These are phyloP conservation scores for Falco rusticolus DNA, from an alignment of 2,797 vertebrate species.

Conservation along the genomic window DNA sequence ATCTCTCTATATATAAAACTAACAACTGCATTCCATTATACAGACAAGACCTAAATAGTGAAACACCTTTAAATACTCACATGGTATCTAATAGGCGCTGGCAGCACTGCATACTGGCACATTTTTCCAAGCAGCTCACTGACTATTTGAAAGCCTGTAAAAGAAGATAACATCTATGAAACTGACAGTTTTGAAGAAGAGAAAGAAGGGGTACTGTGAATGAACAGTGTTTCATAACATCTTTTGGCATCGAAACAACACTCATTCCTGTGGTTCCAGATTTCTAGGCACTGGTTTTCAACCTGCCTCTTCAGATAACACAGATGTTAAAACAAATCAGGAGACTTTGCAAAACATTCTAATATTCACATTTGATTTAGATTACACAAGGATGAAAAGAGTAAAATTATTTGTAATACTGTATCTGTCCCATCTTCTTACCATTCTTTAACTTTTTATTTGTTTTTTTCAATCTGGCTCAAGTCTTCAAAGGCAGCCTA, in stretches of 20 bases:
- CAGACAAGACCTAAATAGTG: neutral
- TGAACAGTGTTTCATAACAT: neutral
- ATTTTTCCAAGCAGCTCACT: neutral
- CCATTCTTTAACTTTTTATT: neutral
- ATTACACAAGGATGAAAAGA: neutral
- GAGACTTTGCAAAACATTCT: neutral
- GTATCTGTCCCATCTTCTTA: neutral
- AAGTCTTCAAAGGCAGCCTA: neutral
- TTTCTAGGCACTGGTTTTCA: neutral
- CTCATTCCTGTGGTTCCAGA: neutral
- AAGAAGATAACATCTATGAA: neutral
- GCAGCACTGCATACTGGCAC: neutral
- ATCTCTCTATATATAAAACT: neutral
- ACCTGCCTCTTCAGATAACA: neutral
- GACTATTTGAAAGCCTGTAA: neutral
- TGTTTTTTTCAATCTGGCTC: neutral
- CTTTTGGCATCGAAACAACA: neutral
- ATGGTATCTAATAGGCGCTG: neutral
- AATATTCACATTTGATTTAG: neutral
- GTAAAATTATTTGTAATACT: neutral
- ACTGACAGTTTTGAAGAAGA: neutral
- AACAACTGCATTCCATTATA: neutral
- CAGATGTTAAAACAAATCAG: neutral
- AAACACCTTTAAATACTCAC: neutral
- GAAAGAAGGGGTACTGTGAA: neutral